Evolutionary conservation across 2,888 invertebrate genomes (phyloP).

Genomic region (Dyspetes luteomarginatus): DNA sequence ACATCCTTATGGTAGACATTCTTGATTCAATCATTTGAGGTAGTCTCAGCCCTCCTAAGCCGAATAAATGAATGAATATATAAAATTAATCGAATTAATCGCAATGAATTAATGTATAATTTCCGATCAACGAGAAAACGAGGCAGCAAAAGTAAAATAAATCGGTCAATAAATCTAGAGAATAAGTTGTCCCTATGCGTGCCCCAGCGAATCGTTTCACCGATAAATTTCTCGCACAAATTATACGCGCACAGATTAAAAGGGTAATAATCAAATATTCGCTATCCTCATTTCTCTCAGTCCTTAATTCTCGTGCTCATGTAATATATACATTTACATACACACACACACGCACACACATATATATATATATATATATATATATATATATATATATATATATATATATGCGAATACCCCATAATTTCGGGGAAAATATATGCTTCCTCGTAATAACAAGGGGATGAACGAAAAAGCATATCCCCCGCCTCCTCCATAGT

Average conservation of each 20-base stretch:
- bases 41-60: too few relatives aligned
- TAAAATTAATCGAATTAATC: not conserved
- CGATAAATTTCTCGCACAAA: constrained; percentile 53
- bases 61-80: too few relatives aligned
- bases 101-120: not conserved
- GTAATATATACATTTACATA: not conserved
- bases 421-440: constrained; percentile 80
- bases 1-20: too few relatives aligned
- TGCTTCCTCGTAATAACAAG: constrained; percentile 63
- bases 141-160: constrained; percentile 17
- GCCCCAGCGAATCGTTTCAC: constrained; percentile 50
- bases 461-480: constrained; percentile 31
- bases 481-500: constrained; percentile 63
- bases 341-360: not conserved
- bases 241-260: constrained; percentile 76
- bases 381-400: not conserved
- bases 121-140: not conserved
- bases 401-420: constrained; percentile 54
- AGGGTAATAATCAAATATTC: constrained; percentile 82
- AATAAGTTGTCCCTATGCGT: constrained; percentile 17
- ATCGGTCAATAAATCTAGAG: constrained; percentile 35
- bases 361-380: not conserved
- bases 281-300: constrained; percentile 68
- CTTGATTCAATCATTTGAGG: too few relatives aligned
- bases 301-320: constrained; percentile 77